phyloP scores from a whole-genome alignment of 2,888 invertebrate genomes.

The Lepidocyrtoides sp. region DNA sequence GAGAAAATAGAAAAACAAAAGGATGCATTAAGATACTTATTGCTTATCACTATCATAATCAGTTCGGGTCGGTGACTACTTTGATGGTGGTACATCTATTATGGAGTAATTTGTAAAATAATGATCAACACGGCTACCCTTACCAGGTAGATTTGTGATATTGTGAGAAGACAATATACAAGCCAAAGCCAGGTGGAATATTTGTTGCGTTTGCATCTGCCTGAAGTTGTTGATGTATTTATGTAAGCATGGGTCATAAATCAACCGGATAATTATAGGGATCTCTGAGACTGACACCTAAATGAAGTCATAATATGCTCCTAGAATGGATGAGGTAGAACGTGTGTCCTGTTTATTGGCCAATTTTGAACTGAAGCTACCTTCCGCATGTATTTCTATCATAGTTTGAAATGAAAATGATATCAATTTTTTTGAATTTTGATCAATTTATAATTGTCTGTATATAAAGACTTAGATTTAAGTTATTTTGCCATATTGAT shows the following conservation, averaged over 20 bases:
- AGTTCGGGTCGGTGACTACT: background rate
- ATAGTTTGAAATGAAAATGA: too few species aligned
- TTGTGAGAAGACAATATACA: background rate
- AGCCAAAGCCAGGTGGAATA: slow-evolving; percentile 11
- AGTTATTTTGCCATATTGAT: too few species aligned
- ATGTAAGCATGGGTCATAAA: slow-evolving; percentile 60
- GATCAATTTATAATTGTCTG: too few species aligned
- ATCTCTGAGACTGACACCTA: background rate
- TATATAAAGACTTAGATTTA: too few species aligned
- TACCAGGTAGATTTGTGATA: too few species aligned
- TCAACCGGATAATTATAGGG: slow-evolving; percentile 73
- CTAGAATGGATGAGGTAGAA: background rate
- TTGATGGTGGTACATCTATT: slow-evolving; percentile 33
- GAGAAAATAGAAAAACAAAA: slow-evolving; percentile 2
- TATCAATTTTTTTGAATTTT: too few species aligned
- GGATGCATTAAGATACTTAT: slow-evolving; percentile 26
- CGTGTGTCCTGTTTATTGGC: background rate
- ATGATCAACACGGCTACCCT: background rate
- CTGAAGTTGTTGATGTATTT: slow-evolving; percentile 25
- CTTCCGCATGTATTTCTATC: too few species aligned
- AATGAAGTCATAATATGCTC: background rate
- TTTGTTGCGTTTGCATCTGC: slow-evolving; percentile 2
- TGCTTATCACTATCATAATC: background rate
- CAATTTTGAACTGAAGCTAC: too few species aligned
- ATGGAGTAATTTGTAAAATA: slow-evolving; percentile 20